These are phyloP conservation scores for Tyto alba DNA, from an alignment of 2,113 vertebrate genomes.

Conservation along the genomic window DNA sequence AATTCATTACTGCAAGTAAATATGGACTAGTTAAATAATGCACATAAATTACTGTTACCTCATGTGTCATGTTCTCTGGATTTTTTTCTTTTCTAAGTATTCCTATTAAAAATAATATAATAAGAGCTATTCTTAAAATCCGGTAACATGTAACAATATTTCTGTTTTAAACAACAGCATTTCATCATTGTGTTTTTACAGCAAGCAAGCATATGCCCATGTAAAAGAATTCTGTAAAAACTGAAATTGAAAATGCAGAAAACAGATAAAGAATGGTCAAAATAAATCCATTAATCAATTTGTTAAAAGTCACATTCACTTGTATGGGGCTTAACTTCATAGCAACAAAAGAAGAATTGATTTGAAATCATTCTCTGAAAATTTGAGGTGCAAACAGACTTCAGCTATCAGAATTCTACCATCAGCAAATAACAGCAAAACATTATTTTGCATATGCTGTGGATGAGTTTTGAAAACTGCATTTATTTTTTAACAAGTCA, in stretches of 20 bases:
- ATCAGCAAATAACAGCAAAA: not conserved
- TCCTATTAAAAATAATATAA: not conserved
- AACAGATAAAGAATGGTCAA: not conserved
- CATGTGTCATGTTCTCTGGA: conserved; percentile 30
- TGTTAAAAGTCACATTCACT: not conserved
- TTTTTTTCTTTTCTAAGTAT: conserved; percentile 21
- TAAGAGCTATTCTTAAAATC: not conserved
- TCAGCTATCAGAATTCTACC: not conserved
- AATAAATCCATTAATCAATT: not conserved
- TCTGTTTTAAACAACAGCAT: not conserved
- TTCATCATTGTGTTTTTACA: not conserved
- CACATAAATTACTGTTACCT: not conserved
- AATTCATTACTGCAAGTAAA: not conserved
- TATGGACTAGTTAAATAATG: not conserved
- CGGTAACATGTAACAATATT: not conserved
- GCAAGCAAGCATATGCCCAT: not conserved
- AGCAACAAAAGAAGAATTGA: not conserved
- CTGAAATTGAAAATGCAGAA: not conserved
- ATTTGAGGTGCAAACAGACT: not conserved
- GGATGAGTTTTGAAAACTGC: not conserved
- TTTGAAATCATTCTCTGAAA: not conserved
- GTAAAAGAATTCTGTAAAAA: not conserved
- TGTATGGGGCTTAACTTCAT: not conserved
- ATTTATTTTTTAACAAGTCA: not conserved
- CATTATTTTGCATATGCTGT: not conserved